Conservation (phyloP, 2,113 vertebrate species). For the Malaclemys terrapin region DNA sequence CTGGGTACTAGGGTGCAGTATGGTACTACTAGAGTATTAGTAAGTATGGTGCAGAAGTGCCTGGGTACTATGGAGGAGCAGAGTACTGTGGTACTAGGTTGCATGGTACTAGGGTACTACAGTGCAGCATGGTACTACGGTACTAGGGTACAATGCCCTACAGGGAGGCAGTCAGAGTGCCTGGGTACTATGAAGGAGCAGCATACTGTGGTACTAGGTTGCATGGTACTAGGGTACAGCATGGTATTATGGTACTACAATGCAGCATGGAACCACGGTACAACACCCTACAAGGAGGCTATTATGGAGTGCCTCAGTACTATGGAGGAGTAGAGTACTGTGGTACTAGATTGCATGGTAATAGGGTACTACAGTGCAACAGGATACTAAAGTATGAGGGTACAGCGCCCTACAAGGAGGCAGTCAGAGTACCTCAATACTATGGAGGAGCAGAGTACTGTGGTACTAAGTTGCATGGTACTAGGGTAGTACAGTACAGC, state of each 20-base stretch:
- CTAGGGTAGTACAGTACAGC: too few species aligned
- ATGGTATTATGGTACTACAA: too few species aligned
- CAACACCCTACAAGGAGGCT: not conserved
- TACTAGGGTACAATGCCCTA: not conserved
- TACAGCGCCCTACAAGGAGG: not conserved
- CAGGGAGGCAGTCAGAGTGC: not conserved
- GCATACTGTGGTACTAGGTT: not conserved
- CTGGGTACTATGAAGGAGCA: not conserved
- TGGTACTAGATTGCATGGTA: not conserved
- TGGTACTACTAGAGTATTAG: not conserved
- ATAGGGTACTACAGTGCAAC: too few species aligned
- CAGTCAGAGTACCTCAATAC: not conserved
- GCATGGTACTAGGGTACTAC: not conserved
- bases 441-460: not conserved
- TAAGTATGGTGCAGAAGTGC: not conserved
- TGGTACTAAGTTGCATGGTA: not conserved
- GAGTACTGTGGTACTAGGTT: not conserved
- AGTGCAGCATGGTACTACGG: not conserved
- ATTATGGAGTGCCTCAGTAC: not conserved
- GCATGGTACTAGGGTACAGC: too few species aligned
- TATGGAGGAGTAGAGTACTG: not conserved
- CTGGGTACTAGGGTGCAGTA: not conserved
- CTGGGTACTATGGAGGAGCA: not conserved
- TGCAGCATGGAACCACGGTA: too few species aligned
- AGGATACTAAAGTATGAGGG: not conserved